phyloP scores from a whole-genome alignment of 2,797 vertebrate genomes.

The Enteromius afrohamiltoni region DNA sequence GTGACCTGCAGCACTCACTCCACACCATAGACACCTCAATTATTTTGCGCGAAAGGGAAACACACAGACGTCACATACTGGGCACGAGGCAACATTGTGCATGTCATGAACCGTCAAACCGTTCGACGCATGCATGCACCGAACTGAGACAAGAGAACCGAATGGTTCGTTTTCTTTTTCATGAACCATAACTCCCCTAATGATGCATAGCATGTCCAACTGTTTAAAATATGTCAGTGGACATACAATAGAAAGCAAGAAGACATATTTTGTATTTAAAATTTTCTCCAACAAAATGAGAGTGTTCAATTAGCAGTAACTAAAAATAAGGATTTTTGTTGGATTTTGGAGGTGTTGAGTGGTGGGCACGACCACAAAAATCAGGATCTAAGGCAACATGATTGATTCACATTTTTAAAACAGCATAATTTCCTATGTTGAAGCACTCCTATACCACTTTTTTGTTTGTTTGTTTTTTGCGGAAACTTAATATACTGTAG shows the following conservation, averaged over 20 bases:
- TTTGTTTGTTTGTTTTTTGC: too few relatives aligned
- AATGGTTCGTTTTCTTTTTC: too few relatives aligned
- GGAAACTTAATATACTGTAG: too few relatives aligned
- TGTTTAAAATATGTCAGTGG: slow-evolving; percentile 50
- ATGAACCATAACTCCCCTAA: too few relatives aligned
- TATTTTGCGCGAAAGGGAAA: too few relatives aligned
- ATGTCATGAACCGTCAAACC: too few relatives aligned
- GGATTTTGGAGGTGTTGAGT: not conserved
- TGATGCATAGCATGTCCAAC: slow-evolving; percentile 48
- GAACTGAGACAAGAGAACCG: too few relatives aligned
- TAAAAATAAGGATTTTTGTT: not conserved
- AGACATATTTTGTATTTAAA: not conserved
- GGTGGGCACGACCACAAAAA: not conserved
- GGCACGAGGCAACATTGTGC: too few relatives aligned
- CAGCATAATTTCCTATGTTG: not conserved
- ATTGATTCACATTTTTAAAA: not conserved
- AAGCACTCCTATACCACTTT: not conserved
- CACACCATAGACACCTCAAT: too few relatives aligned
- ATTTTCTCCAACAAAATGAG: not conserved
- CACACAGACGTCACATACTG: too few relatives aligned
- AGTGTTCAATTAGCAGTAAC: not conserved
- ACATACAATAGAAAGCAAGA: not conserved
- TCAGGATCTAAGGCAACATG: not conserved
- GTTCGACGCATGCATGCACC: too few relatives aligned
- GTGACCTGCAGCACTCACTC: too few relatives aligned